phyloP scores from a whole-genome alignment of 2,113 vertebrate species.

The Lucifuga dentata region DNA sequence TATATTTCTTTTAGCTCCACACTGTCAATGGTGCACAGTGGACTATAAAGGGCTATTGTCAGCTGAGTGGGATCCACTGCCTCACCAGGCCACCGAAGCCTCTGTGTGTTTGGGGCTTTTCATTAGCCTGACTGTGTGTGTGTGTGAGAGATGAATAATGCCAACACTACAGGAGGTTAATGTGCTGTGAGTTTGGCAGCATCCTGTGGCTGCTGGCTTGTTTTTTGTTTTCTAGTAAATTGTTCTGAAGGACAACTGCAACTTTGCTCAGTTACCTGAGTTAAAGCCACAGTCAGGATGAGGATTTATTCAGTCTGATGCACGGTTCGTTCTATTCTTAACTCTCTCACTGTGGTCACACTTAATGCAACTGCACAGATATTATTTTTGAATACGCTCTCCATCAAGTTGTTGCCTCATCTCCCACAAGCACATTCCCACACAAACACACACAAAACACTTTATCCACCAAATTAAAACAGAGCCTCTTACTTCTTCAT shows the following conservation, averaged over 20 bases:
- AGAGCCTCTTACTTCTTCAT: conserved; percentile 3
- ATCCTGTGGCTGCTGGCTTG: not conserved
- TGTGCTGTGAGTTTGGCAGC: not conserved
- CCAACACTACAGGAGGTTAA: not conserved
- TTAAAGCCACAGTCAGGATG: too few relatives aligned
- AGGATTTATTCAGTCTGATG: too few relatives aligned
- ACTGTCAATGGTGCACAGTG: not conserved
- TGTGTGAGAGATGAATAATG: conserved; percentile 25
- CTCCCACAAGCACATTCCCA: not conserved
- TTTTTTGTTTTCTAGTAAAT: too few relatives aligned
- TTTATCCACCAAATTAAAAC: conserved; percentile 7
- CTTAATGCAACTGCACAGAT: too few relatives aligned
- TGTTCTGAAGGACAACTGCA: too few relatives aligned
- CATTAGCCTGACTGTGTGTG: not conserved
- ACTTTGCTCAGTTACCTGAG: too few relatives aligned
- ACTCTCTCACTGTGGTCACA: too few relatives aligned
- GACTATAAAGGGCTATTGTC: conserved; percentile 1
- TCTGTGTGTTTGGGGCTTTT: not conserved
- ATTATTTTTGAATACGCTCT: not conserved
- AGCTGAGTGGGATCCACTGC: conserved; percentile 14
- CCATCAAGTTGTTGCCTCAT: not conserved
- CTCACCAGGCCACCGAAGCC: conserved; percentile 6
- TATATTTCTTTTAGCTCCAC: conserved; percentile 7
- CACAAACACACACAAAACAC: conserved; percentile 20
- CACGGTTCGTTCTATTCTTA: too few relatives aligned